Percentiles rank a stretch among this genome's conserved stretches.
Evolutionary conservation across 2,113 vertebrate species (phyloP).

Genomic region (Archilochus colubris): DNA sequence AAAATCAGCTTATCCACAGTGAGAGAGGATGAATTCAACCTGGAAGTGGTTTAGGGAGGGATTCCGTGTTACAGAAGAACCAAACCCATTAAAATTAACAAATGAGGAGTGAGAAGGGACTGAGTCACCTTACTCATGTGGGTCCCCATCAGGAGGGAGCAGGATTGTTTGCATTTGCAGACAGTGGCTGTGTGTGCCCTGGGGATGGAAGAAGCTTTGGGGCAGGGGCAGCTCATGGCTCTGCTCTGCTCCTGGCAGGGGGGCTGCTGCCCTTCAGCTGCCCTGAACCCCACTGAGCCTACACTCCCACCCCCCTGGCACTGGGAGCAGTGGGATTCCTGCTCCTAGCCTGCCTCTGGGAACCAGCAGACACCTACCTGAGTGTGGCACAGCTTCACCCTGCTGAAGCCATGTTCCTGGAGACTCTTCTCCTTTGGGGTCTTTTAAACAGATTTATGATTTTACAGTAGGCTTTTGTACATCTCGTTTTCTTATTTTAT

Average conservation of each 20-base stretch:
- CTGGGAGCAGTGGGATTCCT: not conserved
- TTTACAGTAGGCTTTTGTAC: not conserved
- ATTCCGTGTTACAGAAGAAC: not conserved
- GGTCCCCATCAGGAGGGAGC: not conserved
- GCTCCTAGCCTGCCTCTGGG: not conserved
- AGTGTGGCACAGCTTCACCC: not conserved
- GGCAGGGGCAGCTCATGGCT: fast-evolving
- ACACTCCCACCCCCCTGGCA: not conserved
- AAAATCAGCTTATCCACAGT: not conserved
- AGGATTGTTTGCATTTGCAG: not conserved
- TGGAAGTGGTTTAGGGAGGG: not conserved
- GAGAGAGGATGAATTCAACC: not conserved
- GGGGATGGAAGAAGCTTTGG: not conserved
- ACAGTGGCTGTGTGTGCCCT: not conserved
- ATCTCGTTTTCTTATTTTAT: not conserved
- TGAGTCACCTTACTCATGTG: not conserved
- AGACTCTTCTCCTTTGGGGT: too few relatives aligned
- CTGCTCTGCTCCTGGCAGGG: not conserved
- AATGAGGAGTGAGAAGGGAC: not conserved
- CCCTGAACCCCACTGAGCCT: fast-evolving
- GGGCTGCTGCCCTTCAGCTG: not conserved
- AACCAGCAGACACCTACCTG: not conserved
- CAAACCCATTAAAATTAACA: not conserved
- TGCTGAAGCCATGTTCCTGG: not conserved
- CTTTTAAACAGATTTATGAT: not conserved